These are phyloP conservation scores for Drosophila kuntzei DNA, from an alignment of 2,888 invertebrate genomes.

Conservation along the genomic window DNA sequence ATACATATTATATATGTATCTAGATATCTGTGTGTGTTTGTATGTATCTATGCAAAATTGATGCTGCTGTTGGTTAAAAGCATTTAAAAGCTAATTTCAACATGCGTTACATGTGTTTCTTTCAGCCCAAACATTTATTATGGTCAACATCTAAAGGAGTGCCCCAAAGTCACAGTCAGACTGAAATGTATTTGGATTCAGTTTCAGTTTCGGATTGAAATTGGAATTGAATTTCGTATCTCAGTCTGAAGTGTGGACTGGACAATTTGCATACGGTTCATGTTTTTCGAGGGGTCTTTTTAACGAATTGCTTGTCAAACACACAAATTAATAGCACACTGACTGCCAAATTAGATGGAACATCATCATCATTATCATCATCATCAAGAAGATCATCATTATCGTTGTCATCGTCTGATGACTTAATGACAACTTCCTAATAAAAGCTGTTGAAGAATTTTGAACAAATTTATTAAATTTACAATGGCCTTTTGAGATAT, in stretches of 20 bases:
- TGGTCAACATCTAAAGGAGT: slow-evolving; percentile 53
- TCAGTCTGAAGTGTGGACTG: slow-evolving; percentile 24
- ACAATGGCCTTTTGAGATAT: slow-evolving; percentile 56
- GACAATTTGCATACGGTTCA: slow-evolving; percentile 61
- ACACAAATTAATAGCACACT: slow-evolving; percentile 72
- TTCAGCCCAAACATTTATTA: slow-evolving; percentile 69
- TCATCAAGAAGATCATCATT: background rate
- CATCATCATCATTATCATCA: slow-evolving; percentile 14
- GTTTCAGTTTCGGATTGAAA: slow-evolving; percentile 18
- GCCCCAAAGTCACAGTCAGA: slow-evolving; percentile 20
- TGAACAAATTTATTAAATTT: slow-evolving; percentile 74
- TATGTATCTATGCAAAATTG: slow-evolving; percentile 57
- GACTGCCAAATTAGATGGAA: slow-evolving; percentile 65
- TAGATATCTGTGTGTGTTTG: slow-evolving; percentile 37
- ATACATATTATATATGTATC: slow-evolving; percentile 37
- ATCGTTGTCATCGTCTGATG: slow-evolving; percentile 47
- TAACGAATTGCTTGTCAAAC: slow-evolving; percentile 73
- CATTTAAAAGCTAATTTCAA: slow-evolving; percentile 73
- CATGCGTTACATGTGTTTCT: slow-evolving; percentile 74
- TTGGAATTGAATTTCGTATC: slow-evolving; percentile 23
- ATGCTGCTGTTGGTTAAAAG: slow-evolving; percentile 23
- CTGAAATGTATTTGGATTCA: too few species aligned
- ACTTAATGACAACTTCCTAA: slow-evolving; percentile 79
- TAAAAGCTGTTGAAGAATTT: slow-evolving; percentile 56
- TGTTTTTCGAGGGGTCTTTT: slow-evolving; percentile 31